Evolutionary conservation across 2,113 vertebrate genomes (phyloP).

Genomic region (Brevimyrus niger): DNA sequence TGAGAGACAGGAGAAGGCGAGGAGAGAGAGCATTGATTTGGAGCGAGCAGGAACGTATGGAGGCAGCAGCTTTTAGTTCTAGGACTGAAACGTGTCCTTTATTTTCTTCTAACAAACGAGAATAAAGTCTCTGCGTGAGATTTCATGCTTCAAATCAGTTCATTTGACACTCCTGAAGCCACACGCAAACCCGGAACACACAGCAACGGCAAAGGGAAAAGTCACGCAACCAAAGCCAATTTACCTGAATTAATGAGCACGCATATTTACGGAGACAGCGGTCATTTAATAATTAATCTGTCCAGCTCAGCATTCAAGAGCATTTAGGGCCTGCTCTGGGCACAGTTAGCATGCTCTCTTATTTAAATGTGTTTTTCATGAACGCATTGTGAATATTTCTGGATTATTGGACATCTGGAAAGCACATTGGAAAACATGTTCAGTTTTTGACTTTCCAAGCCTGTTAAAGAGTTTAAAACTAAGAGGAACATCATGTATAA

Average conservation of each 20-base stretch:
- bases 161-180: neutral
- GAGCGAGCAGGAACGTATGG: neutral
- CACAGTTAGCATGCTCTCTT: slow-evolving; percentile 17
- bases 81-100: neutral
- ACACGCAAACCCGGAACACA: neutral
- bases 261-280: neutral
- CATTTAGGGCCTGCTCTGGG: slow-evolving; percentile 18
- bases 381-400: slow-evolving; percentile 28
- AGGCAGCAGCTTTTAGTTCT: neutral
- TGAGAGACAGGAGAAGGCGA: neutral
- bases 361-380: slow-evolving; percentile 23
- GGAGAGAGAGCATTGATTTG: neutral
- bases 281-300: slow-evolving; percentile 1
- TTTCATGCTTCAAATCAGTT: neutral
- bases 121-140: neutral
- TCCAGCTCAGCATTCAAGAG: neutral
- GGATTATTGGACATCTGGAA: slow-evolving; percentile 48
- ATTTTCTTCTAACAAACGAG: neutral
- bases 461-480: slow-evolving; percentile 38
- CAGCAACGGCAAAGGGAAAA: neutral
- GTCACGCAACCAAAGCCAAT: neutral
- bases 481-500: slow-evolving; percentile 28
- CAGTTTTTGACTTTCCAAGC: slow-evolving; percentile 35
- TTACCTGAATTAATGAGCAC: neutral
- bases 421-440: slow-evolving; percentile 41